Evolutionary conservation across 2,888 invertebrate genomes (phyloP).

Genomic region (Sphinx pinastri): DNA sequence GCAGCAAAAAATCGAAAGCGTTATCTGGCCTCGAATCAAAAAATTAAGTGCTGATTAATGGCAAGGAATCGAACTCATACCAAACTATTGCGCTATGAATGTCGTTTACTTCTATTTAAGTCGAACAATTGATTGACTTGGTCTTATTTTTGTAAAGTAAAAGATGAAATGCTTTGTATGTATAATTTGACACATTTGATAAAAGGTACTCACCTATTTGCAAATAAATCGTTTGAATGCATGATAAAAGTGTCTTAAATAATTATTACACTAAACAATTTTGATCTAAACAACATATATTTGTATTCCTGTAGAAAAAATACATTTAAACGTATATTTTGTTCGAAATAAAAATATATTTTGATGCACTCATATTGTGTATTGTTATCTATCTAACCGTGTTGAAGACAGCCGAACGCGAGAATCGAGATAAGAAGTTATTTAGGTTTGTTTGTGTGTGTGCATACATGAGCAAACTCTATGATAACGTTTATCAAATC

Average conservation of each 20-base stretch:
- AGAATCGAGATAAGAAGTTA: slow-evolving; percentile 25
- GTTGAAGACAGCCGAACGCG: slow-evolving; percentile 1
- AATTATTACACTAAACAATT: neutral
- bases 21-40: too few species aligned
- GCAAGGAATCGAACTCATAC: too few species aligned
- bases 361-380: neutral
- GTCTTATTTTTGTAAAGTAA: too few species aligned
- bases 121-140: too few species aligned
- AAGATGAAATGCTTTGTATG: too few species aligned
- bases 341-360: neutral
- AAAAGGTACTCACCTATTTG: slow-evolving; percentile 1
- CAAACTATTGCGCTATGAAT: too few species aligned
- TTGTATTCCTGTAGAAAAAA: too few species aligned
- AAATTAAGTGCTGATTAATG: too few species aligned
- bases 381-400: slow-evolving; percentile 17
- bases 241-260: neutral
- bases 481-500: slow-evolving; percentile 23
- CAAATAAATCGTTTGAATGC: neutral
- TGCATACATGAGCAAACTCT: neutral
- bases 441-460: slow-evolving; percentile 23
- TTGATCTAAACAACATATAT: neutral
- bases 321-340: too few species aligned
- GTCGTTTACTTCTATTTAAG: too few species aligned
- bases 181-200: neutral
- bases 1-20: too few species aligned